Evolutionary conservation across 2,888 invertebrate genomes (phyloP).

Genomic region (Stenchaetothrips biformis): DNA sequence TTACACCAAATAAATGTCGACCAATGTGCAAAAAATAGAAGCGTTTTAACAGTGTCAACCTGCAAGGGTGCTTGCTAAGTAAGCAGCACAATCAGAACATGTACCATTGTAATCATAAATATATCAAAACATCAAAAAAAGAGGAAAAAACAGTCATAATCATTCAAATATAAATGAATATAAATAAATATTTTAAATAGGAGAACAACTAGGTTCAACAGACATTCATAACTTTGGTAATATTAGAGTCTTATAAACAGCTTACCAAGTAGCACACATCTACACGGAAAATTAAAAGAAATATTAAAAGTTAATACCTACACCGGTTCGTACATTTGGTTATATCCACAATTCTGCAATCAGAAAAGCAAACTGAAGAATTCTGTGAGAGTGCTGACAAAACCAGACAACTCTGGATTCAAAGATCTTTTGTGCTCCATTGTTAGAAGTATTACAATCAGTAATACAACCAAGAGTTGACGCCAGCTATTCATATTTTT

Average conservation of each 20-base stretch:
- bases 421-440: too few species aligned
- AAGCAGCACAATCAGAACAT: neutral
- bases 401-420: too few species aligned
- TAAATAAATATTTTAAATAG: conserved; percentile 3
- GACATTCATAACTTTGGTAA: conserved; percentile 21
- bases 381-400: too few species aligned
- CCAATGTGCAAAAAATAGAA: neutral
- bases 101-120: neutral
- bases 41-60: neutral
- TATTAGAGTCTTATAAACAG: conserved; percentile 9
- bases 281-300: neutral
- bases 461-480: too few species aligned
- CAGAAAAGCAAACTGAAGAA: too few species aligned
- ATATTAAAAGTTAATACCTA: neutral
- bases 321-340: neutral
- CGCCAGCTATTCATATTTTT: too few species aligned
- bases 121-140: neutral
- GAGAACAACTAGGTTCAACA: neutral
- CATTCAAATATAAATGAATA: neutral
- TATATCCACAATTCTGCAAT: neutral
- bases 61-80: neutral
- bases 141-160: neutral
- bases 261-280: neutral
- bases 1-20: neutral
- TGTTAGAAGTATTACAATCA: too few species aligned